Evolutionary conservation across 2,888 invertebrate species (phyloP).

Genomic region (Tineola bisselliella): DNA sequence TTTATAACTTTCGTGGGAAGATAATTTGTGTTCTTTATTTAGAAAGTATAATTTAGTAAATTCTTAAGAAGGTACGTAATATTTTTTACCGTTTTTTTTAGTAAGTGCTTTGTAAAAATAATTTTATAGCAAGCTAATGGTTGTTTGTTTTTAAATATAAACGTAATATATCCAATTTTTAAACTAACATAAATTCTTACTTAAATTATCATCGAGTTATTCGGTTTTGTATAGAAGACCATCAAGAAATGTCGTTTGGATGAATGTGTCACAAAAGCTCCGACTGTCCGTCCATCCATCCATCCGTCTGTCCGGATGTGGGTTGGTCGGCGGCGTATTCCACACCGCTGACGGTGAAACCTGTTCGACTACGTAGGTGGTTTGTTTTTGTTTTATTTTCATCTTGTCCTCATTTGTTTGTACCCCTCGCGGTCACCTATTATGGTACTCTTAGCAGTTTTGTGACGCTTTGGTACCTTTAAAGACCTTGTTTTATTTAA

Average conservation of each 20-base stretch:
- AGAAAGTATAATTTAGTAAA: background rate
- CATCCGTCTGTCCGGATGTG: conserved; percentile 41
- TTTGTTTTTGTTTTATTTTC: conserved; percentile 40
- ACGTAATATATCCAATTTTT: too few relatives aligned
- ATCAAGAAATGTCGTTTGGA: conserved; percentile 22
- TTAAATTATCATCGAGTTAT: background rate
- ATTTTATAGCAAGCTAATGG: too few relatives aligned
- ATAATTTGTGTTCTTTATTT: background rate
- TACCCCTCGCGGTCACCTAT: conserved; percentile 22
- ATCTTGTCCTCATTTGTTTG: conserved; percentile 41
- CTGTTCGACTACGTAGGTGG: conserved; percentile 27
- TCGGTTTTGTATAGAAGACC: background rate
- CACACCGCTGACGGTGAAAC: conserved; percentile 35
- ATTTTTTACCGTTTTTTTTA: too few relatives aligned
- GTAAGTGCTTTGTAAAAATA: background rate
- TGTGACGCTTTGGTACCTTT: background rate
- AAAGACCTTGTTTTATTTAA: background rate
- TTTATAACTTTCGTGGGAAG: conserved; percentile 1
- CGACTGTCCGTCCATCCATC: conserved; percentile 27
- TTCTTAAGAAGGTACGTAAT: too few relatives aligned
- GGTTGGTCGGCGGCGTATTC: conserved; percentile 24
- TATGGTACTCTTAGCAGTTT: background rate
- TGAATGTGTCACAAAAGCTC: conserved; percentile 35
- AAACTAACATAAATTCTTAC: background rate
- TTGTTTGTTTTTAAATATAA: too few relatives aligned